Base-by-base conservation (phyloP, 2,113 vertebrate genomes). In the Holacanthus passer region DNA sequence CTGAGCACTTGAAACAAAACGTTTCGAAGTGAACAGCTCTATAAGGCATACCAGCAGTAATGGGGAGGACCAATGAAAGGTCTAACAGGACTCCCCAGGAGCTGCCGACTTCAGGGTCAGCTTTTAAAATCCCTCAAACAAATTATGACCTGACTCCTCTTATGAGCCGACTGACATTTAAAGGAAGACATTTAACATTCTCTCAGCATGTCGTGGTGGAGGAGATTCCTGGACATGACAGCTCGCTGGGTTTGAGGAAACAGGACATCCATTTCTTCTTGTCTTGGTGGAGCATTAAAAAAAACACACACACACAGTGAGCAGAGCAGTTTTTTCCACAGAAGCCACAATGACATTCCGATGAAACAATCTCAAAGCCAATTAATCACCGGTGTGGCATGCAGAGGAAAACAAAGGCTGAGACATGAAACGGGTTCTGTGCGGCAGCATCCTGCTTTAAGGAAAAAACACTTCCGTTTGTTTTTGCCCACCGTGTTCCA, bases 401-500 rank as follows among this genome's bases (percentile, higher is more conserved):
- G 88, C 77, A 74, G 90, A 84, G 92, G 85, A 93, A 95, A 87
- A 88, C 88, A 92, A 88, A 90, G 73, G 76, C 50, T 69, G 24
- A 81, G 65, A 92, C 88, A 88, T 92, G 91, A 95, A 95, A 93
- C 82, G 66, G 82, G 0, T 75, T 84, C 63, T 84, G 64, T 77
- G 84, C 71, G 52, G 80, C 86, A 31, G 83, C 81, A 92, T 96
- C 94, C 95, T 93, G 94, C 91, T 94, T 91, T 52, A 91, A 91
- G 92, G 60, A 92, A 94, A 94, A 93, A 94, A 94, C 92, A 92
- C 88, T 96, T 96, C 94, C 96, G 89, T 72, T 93, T 96, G 94
- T 95, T 95, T 96, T 95, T 84, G 89, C 87, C 87, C 84, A 70
- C 82, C 39, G 1, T 72, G 79, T 86, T 90, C 84, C 91, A 85